A percentile compares a stretch with the other conserved stretches of the same genome.
phyloP scores from a whole-genome alignment of 2,797 vertebrate species.

The Peromyscus aztecus region DNA sequence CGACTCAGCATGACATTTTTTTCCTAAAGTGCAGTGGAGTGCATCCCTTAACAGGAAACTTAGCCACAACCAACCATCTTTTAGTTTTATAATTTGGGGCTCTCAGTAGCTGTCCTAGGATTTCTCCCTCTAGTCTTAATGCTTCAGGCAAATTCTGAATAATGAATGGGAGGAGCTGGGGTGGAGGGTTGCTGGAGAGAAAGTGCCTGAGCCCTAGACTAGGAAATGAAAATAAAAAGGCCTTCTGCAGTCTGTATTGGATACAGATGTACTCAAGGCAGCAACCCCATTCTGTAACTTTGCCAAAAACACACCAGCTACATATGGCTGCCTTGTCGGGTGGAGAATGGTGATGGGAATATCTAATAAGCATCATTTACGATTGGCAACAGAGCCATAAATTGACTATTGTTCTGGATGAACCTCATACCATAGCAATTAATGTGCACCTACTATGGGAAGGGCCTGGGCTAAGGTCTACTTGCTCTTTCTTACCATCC shows the following conservation, averaged over 20 bases:
- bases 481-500: neutral
- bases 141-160: conserved; percentile 71
- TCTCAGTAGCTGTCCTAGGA: conserved; percentile 35
- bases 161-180: conserved; percentile 55
- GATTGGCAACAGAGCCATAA: conserved; percentile 54
- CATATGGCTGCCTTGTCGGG: conserved; percentile 21
- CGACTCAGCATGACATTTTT: conserved; percentile 63
- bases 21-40: conserved; percentile 57
- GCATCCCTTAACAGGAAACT: conserved; percentile 52
- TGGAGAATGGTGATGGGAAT: conserved; percentile 1
- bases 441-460: neutral
- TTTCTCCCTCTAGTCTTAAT: conserved; percentile 54
- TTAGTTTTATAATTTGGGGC: conserved; percentile 67
- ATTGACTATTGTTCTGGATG: conserved; percentile 12
- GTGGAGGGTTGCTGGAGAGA: conserved; percentile 42
- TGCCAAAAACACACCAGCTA: conserved; percentile 68
- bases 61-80: conserved; percentile 53
- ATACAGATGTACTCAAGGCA: conserved; percentile 75
- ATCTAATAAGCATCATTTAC: conserved; percentile 66
- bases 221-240: conserved; percentile 73
- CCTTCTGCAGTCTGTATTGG: conserved; percentile 35
- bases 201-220: conserved; percentile 62
- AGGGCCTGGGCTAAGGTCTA: neutral
- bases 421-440: neutral
- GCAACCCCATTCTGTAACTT: conserved; percentile 46